These are phyloP conservation scores for Troglohyphantes excavatus DNA, from an alignment of 2,888 invertebrate genomes.

Conservation along the genomic window DNA sequence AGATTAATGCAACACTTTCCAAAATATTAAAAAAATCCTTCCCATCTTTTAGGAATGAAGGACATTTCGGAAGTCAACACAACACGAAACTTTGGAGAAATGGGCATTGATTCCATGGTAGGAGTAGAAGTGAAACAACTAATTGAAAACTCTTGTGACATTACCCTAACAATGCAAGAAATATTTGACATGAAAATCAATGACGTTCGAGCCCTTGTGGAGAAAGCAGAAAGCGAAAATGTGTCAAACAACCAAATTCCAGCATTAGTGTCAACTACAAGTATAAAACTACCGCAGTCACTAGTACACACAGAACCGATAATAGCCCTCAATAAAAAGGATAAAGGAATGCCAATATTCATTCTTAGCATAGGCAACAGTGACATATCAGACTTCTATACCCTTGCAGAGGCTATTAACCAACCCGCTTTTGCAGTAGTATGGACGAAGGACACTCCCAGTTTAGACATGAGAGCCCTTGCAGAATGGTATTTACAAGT, in stretches of 20 bases:
- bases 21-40: not conserved
- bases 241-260: constrained; percentile 70
- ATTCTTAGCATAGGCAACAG: constrained; percentile 86
- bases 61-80: constrained; percentile 42
- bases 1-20: no score
- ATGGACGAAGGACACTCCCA: constrained; percentile 85
- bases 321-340: constrained; percentile 85
- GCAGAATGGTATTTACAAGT: constrained; percentile 80
- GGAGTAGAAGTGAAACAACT: constrained; percentile 82
- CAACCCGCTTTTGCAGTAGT: constrained; percentile 94
- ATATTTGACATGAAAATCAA: constrained; percentile 92
- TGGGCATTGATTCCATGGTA: constrained; percentile 84
- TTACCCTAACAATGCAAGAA: constrained; percentile 94
- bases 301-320: constrained; percentile 87
- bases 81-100: constrained; percentile 83
- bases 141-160: constrained; percentile 89
- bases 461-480: constrained; percentile 51
- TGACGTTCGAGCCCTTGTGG: constrained; percentile 84
- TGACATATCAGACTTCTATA: not conserved
- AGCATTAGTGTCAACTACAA: constrained; percentile 85
- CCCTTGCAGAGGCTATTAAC: constrained; percentile 86
- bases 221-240: constrained; percentile 7
- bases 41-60: constrained; percentile 19
- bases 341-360: constrained; percentile 82
- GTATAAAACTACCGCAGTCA: constrained; percentile 86